phyloP scores from a whole-genome alignment of 2,797 vertebrate genomes.

The Acrossocheilus wenchowensis region DNA sequence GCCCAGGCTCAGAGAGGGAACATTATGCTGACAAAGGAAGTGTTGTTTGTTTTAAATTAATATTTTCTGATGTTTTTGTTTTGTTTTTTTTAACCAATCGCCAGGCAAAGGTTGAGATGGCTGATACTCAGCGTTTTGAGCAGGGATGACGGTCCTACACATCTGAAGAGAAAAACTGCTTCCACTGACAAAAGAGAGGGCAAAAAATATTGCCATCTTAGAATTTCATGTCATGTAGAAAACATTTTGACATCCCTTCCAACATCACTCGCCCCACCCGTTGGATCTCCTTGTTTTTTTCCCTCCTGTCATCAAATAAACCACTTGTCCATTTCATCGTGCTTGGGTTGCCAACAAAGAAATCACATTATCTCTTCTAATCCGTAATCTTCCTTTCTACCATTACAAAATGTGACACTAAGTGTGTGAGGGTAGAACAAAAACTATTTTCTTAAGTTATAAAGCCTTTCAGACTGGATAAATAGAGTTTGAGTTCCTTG shows the following conservation, averaged over 20 bases:
- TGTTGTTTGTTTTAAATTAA: slow-evolving; percentile 40
- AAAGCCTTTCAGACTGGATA: slow-evolving; percentile 13
- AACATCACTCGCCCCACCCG: background rate
- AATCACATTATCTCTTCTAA: background rate
- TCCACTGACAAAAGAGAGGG: slow-evolving; percentile 23
- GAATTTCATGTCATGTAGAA: slow-evolving; percentile 1
- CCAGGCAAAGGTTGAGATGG: slow-evolving; percentile 39
- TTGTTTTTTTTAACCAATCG: slow-evolving; percentile 33
- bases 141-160: slow-evolving; percentile 27
- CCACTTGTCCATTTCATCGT: too few species aligned
- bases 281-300: background rate
- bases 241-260: slow-evolving; percentile 29
- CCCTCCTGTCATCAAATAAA: background rate
- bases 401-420: slow-evolving; percentile 18
- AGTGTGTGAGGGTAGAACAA: slow-evolving; percentile 25
- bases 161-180: slow-evolving; percentile 35
- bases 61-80: slow-evolving; percentile 10
- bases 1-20: slow-evolving; percentile 48
- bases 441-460: slow-evolving; percentile 22
- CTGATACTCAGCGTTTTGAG: slow-evolving; percentile 29
- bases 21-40: slow-evolving; percentile 29
- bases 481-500: slow-evolving; percentile 24
- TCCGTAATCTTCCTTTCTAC: background rate
- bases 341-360: background rate
- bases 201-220: slow-evolving; percentile 24